Base-by-base conservation (phyloP, 1,140 invertebrate species). In the Lepidostoma basale region DNA sequence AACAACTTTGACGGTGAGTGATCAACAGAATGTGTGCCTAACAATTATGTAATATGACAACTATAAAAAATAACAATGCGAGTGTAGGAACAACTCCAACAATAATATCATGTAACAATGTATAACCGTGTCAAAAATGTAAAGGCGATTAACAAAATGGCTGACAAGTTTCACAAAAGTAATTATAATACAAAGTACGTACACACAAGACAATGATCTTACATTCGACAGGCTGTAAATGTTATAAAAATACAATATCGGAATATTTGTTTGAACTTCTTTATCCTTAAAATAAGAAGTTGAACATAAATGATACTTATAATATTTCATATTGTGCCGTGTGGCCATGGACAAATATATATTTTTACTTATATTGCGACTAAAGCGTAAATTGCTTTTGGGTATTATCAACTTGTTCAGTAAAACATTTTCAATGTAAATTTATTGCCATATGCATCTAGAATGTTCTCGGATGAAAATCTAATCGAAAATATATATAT, bases 1-100 rank as follows among this genome's bases (percentile, higher is more conserved):
- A 71, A 71, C 65, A 70, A 70, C 42, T 71, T 67, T 67, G 69
- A 71, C 64, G 69, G 69, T 71, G 69, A 71, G 69, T 71, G 69
- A 59, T 67, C 30, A 71, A 71, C 59, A 67, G 60, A 71, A 67
- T 58, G 59, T 63, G 64, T 40, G 58, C 47, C 65, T 25, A 62
- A 70, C 40, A 52, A 58, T n/a, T 25, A 45, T 65, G 25, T 36
- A 33, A 39, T 40, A 67, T 63, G 49, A 63, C 40, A 45, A 28
- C 49, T 62, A 52, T 42, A 62, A 62, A n/a, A 52, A 67, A 71
- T 39, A 47, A 67, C 59, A 67, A 62, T 70, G 58, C 18, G 30
- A 14, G 58, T 44, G 40, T 42, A 58, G 4, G n/a, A 60, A 42
- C 30, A 60, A 36, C 49, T 65, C n/a, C 54, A 69, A 69, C 68